Evolutionary conservation across 2,888 invertebrate species (phyloP), one percentile per base, ranked within the genome.

Genomic region (Clitarchus hookeri): DNA sequence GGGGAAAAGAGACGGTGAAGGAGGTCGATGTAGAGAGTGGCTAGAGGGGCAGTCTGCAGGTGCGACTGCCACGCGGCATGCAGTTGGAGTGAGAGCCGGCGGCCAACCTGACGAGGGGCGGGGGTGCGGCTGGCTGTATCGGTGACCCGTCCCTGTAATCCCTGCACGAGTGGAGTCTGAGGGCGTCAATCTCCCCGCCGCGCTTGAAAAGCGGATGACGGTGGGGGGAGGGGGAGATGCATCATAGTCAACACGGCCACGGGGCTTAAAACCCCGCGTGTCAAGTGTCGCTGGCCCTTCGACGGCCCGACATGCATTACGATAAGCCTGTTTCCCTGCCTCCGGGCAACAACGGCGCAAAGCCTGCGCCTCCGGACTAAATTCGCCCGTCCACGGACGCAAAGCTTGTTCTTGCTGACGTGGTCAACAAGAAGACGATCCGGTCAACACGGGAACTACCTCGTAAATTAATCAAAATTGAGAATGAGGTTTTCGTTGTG

Each of bases 221-320:
- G n/a, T n/a, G 16, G 48, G 48, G 48, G 16, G 48, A 2, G 65
- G 65, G 23, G 23, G 11, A 65, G 65, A 48, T 65, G 65, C 65
- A 65, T 65, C 65, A 65, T 65, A n/a, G 65, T 65, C 65, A 65
- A 65, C 65, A 65, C 65, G 65, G n/a, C 65, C 65, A n/a, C 65
- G 8, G 65, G 65, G 23, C n/a, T 65, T 65, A 65, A 65, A 65
- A 19, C 65, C 53, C 65, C 19, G 19, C 65, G 65, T 65, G 65
- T 65, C 65, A 65, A 65, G 65, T 65, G 65, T 65, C 65, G 65
- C 23, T 11, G 65, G 23, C 65, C 65, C n/a, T 65, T n/a, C 23
- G n/a, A 11, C 23, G 65, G 23, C 65, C 23, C 8, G 65, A 65
- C 65, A 65, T 65, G 65, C 65, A 65, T 65, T 65, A n/a, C 65